Evolutionary conservation across 2,888 invertebrate genomes (phyloP).

Genomic region (Serripes groenlandicus): DNA sequence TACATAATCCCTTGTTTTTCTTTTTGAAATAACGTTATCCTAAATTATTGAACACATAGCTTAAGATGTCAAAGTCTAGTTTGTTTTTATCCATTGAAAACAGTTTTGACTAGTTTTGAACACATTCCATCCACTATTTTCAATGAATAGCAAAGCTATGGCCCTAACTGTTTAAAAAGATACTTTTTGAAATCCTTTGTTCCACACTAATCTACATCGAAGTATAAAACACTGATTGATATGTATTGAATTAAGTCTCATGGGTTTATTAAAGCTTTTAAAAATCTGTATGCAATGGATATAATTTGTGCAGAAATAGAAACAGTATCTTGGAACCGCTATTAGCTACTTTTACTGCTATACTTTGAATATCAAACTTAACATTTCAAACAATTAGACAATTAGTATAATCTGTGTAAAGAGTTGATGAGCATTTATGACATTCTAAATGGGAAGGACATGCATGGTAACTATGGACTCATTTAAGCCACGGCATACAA

Average conservation of each 20-base stretch:
- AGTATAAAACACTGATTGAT: no score
- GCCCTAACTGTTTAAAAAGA: background rate
- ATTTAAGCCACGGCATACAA: background rate
- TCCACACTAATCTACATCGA: no score
- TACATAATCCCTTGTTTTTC: slow-evolving; percentile 1
- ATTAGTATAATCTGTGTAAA: no score
- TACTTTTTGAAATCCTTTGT: background rate
- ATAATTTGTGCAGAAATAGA: no score
- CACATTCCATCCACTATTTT: background rate
- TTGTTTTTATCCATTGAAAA: background rate
- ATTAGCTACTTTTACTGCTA: no score
- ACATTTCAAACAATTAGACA: no score
- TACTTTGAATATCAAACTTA: no score
- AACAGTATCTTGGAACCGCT: no score
- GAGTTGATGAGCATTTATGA: no score
- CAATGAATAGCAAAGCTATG: background rate
- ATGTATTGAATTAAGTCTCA: no score
- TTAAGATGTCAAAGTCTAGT: background rate
- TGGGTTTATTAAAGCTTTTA: no score
- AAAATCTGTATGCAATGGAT: no score
- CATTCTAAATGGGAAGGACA: background rate
- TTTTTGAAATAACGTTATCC: background rate
- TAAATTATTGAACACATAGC: slow-evolving; percentile 1
- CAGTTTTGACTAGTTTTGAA: background rate
- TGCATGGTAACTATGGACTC: slow-evolving; percentile 1